Evolutionary conservation across 1,140 invertebrate genomes (phyloP).

Genomic region (Pararge aegeria): DNA sequence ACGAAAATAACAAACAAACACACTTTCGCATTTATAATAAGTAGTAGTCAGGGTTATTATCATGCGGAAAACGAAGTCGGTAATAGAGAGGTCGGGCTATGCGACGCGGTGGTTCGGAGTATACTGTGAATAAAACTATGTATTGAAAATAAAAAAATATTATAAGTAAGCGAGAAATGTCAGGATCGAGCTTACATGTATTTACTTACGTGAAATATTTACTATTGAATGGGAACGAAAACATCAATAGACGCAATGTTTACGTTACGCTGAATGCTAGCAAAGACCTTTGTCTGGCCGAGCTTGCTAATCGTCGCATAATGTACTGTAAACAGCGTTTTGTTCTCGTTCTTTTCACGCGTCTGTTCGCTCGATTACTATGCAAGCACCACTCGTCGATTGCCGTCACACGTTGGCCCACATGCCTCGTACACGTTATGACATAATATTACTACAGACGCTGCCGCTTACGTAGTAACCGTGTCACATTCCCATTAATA

Average conservation of each 20-base stretch:
- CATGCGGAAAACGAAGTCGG: too few species aligned
- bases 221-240: background rate
- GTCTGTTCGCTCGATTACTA: conserved; percentile 8
- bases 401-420: conserved; percentile 27
- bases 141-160: too few species aligned
- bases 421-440: conserved; percentile 19
- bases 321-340: conserved; percentile 29
- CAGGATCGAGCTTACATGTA: background rate
- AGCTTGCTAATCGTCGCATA: conserved; percentile 10
- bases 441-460: conserved; percentile 17
- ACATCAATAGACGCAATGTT: conserved; percentile 12
- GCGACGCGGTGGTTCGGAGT: too few species aligned
- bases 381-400: conserved; percentile 18
- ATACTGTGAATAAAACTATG: too few species aligned
- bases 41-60: too few species aligned
- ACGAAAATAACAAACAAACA: too few species aligned
- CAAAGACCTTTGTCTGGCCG: conserved; percentile 8
- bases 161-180: too few species aligned
- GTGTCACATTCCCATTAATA: conserved; percentile 7
- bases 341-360: conserved; percentile 23
- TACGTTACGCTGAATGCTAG: conserved; percentile 22
- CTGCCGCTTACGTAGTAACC: background rate
- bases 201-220: background rate
- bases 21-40: too few species aligned
- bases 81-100: too few species aligned